These are phyloP conservation scores for Cherax destructor DNA, from an alignment of 1,140 invertebrate genomes.

Conservation along the genomic window DNA sequence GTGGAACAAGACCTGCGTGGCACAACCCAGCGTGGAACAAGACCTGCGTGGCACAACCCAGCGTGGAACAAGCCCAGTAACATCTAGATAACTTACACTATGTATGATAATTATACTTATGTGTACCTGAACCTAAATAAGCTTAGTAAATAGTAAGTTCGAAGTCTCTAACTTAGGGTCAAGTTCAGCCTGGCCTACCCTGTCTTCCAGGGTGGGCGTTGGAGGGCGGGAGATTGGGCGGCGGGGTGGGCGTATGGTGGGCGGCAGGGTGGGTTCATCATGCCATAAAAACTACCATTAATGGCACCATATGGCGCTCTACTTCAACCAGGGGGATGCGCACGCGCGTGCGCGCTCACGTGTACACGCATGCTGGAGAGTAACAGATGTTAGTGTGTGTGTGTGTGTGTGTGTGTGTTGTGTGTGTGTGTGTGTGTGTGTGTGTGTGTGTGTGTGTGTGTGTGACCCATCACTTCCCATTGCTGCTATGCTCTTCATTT, in stretches of 20 bases:
- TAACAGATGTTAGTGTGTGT: not conserved
- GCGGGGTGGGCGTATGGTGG: not conserved
- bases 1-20: too few relatives aligned
- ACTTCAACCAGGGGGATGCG: not conserved
- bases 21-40: too few relatives aligned
- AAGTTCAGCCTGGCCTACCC: too few relatives aligned
- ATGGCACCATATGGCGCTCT: constrained; percentile 1
- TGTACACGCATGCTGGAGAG: not conserved
- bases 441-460: not conserved
- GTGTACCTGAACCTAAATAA: too few relatives aligned
- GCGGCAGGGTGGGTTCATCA: not conserved
- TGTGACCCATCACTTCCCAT: too few relatives aligned
- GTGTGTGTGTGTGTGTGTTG: not conserved
- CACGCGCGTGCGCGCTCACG: not conserved
- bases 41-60: too few relatives aligned
- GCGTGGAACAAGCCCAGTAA: too few relatives aligned
- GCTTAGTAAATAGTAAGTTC: too few relatives aligned
- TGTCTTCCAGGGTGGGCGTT: not conserved
- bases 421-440: not conserved
- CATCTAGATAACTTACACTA: too few relatives aligned
- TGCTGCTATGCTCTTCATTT: too few relatives aligned
- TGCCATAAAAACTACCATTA: not conserved
- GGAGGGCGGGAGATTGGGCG: not conserved
- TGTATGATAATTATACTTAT: too few relatives aligned
- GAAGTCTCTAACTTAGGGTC: too few relatives aligned